Conservation (phyloP, 2,888 invertebrate genomes). For the Mythimna impura region DNA sequence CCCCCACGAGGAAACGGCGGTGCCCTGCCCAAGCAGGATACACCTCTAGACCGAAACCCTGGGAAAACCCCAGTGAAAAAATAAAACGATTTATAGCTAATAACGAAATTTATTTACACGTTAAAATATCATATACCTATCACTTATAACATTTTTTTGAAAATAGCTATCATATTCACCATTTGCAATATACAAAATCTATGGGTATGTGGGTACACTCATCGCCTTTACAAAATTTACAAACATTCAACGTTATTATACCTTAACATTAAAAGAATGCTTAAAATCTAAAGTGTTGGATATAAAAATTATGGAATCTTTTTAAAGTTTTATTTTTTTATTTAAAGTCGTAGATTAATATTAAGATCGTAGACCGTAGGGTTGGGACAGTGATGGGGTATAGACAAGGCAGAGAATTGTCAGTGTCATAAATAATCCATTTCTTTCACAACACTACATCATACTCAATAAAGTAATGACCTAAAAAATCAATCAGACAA, state of each 20-base stretch:
- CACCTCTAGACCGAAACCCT: background rate
- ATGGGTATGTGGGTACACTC: conserved; percentile 65
- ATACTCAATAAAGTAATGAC: conserved; percentile 57
- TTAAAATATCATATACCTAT: conserved; percentile 82
- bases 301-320: conserved; percentile 86
- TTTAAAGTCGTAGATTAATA: conserved; percentile 53
- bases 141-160: conserved; percentile 76
- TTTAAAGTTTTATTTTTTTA: conserved; percentile 67
- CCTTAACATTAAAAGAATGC: conserved; percentile 70
- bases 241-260: conserved; percentile 72
- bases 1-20: no score
- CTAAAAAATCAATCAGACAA: conserved; percentile 76
- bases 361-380: conserved; percentile 45
- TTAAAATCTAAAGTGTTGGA: conserved; percentile 75
- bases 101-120: conserved; percentile 84
- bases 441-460: conserved; percentile 46
- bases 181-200: conserved; percentile 78
- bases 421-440: conserved; percentile 1
- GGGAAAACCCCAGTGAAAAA: conserved; percentile 32
- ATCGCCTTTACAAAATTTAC: conserved; percentile 87
- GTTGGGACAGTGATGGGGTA: conserved; percentile 30
- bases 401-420: conserved; percentile 5
- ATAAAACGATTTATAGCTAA: conserved; percentile 74
- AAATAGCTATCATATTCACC: conserved; percentile 67
- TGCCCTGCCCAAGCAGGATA: no score